Evolutionary conservation across 2,113 vertebrate species (phyloP).

Genomic region (Channa argus): DNA sequence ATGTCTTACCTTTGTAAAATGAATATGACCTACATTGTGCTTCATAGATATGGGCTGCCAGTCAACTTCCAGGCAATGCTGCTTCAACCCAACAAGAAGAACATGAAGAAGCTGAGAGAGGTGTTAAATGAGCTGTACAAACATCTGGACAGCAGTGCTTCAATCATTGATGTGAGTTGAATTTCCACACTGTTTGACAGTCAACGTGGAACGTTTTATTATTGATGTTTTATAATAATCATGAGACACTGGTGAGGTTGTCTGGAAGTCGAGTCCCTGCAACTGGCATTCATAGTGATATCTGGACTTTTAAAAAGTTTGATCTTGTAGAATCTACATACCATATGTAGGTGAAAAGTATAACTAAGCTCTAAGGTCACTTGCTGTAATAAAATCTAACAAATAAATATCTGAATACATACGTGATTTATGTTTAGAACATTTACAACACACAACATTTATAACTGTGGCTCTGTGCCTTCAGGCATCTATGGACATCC

Average conservation of each 20-base stretch:
- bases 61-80: conserved; percentile 99
- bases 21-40: not conserved
- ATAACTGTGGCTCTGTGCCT: not conserved
- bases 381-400: too few relatives aligned
- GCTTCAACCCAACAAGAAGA: conserved; percentile 95
- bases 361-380: too few relatives aligned
- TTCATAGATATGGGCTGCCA: conserved; percentile 92
- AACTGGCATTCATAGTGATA: too few relatives aligned
- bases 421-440: not conserved
- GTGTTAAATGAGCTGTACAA: conserved; percentile 94
- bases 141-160: conserved; percentile 96
- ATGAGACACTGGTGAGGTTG: too few relatives aligned
- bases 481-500: conserved; percentile 96
- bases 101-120: conserved; percentile 95
- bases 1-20: not conserved
- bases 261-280: too few relatives aligned
- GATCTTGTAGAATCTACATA: too few relatives aligned
- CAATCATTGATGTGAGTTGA: conserved; percentile 96
- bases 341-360: too few relatives aligned
- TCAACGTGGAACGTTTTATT: too few relatives aligned
- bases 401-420: too few relatives aligned
- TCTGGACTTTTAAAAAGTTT: too few relatives aligned
- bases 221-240: too few relatives aligned
- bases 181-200: conserved; percentile 52
- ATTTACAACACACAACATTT: not conserved